These are phyloP conservation scores for Lissocephala sabroskyi DNA, from an alignment of 2,888 invertebrate genomes.

Conservation along the genomic window DNA sequence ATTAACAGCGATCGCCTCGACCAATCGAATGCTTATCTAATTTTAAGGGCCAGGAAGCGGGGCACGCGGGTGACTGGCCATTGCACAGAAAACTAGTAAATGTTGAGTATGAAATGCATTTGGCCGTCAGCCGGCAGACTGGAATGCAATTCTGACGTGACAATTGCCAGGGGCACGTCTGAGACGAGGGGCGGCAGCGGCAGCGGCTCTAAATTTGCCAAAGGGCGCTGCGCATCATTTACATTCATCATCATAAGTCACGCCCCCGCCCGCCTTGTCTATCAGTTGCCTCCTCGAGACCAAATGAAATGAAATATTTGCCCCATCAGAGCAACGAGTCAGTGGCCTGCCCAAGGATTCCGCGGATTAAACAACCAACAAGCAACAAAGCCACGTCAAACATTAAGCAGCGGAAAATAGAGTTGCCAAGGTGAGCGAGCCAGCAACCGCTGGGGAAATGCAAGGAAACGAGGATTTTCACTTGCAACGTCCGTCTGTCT, in stretches of 20 bases:
- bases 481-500: constrained; percentile 19
- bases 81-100: no score
- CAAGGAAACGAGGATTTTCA: constrained; percentile 45
- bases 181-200: constrained; percentile 11
- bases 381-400: constrained; percentile 4
- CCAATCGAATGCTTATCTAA: constrained; percentile 59
- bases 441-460: constrained; percentile 28
- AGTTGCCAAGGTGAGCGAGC: constrained; percentile 43
- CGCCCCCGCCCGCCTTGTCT: constrained; percentile 47
- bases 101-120: no score
- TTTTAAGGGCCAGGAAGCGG: constrained; percentile 24
- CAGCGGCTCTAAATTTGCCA: not conserved
- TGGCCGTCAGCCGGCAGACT: constrained; percentile 1
- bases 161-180: constrained; percentile 49
- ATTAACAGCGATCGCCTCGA: constrained; percentile 46
- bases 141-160: constrained; percentile 43
- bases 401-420: constrained; percentile 37
- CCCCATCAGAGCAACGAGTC: constrained; percentile 11
- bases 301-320: constrained; percentile 65
- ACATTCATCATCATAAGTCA: constrained; percentile 73
- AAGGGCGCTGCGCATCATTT: constrained; percentile 35
- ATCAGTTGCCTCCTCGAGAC: no score
- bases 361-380: constrained; percentile 32
- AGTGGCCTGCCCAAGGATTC: constrained; percentile 10
- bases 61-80: no score